Evolutionary conservation across 2,888 invertebrate genomes (phyloP), one percentile per base, ranked within the genome.

Genomic region (Polydrusus tereticollis): DNA sequence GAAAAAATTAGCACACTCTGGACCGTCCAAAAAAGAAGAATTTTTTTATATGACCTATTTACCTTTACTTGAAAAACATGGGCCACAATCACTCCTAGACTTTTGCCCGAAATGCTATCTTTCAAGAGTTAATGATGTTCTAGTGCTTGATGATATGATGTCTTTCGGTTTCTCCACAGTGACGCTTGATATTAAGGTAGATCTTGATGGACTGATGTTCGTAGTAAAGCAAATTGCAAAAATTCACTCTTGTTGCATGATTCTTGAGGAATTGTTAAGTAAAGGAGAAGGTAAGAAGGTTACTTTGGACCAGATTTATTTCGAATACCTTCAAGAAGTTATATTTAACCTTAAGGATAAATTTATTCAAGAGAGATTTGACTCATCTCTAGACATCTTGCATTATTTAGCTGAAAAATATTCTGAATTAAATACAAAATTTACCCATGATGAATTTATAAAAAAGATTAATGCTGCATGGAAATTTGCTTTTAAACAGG

Each of bases 41-140:
- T 78, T 79, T 0, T 85, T 88, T 29, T 89, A 87, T 73, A 79
- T 82, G 43, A 71, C 58, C 6, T 78, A 86, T 59, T 77, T 88
- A 5, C 76, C 87, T 0, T 66, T 55, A 26, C 74, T 86, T 87
- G 0, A 75, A 80, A 55, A 69, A 74, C 74, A 50, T 74, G 80
- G 41, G 77, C 81, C 78, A 12, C 58, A 45, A 38, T 73, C 50
- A 69, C 70, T 80, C 21, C 59, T 69, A 14, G 75, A 76, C 33
- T 79, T 79, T 60, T 82, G 86, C 0, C 81, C 86, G 1, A 66
- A 77, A 20, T 86, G 85, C 77, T 85, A 83, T 74, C 77, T 83
- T 10, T 77, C 80, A 1, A 81, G 83, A 45, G 73, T 79, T 1
- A 77, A 80, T 29, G 78, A 85, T 62, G 68, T 83, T 10, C 69